A percentile compares a stretch with the other conserved stretches of the same genome.
phyloP scores from a whole-genome alignment of 2,888 invertebrate species.

The Eustalomyia histrio region DNA sequence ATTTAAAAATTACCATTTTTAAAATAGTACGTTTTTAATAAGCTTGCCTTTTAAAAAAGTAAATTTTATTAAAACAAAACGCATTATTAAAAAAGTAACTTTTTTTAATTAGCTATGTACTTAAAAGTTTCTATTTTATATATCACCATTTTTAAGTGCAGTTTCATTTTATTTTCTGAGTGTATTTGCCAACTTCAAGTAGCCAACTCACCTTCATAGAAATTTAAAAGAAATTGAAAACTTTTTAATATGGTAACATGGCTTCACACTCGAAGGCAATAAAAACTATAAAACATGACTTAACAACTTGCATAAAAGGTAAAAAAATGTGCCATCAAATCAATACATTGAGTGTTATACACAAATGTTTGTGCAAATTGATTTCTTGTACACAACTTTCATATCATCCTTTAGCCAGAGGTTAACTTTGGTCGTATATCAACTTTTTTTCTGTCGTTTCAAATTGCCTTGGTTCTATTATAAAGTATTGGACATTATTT shows the following conservation, averaged over 20 bases:
- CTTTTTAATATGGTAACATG: constrained; percentile 42
- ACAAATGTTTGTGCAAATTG: constrained; percentile 54
- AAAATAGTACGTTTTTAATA: too few species aligned
- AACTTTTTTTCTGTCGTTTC: neutral
- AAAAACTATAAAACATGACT: constrained; percentile 59
- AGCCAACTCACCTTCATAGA: neutral
- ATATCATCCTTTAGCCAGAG: neutral
- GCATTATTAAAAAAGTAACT: too few species aligned
- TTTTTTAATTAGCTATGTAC: too few species aligned
- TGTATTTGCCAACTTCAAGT: neutral
- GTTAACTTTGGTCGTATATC: neutral
- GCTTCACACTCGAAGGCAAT: constrained; percentile 24
- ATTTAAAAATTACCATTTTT: too few species aligned
- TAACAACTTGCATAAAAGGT: constrained; percentile 50
- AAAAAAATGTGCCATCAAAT: constrained; percentile 41
- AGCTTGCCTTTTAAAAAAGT: too few species aligned
- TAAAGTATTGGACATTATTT: neutral
- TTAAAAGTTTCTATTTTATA: too few species aligned
- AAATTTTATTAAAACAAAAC: too few species aligned
- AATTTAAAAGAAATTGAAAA: constrained; percentile 17
- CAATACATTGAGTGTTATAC: constrained; percentile 45
- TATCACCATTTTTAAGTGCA: too few species aligned
- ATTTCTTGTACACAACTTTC: neutral
- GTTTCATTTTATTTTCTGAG: neutral
- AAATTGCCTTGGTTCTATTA: neutral